Base-by-base conservation (phyloP, 2,888 invertebrate genomes). In the Pherbina coryleti region DNA sequence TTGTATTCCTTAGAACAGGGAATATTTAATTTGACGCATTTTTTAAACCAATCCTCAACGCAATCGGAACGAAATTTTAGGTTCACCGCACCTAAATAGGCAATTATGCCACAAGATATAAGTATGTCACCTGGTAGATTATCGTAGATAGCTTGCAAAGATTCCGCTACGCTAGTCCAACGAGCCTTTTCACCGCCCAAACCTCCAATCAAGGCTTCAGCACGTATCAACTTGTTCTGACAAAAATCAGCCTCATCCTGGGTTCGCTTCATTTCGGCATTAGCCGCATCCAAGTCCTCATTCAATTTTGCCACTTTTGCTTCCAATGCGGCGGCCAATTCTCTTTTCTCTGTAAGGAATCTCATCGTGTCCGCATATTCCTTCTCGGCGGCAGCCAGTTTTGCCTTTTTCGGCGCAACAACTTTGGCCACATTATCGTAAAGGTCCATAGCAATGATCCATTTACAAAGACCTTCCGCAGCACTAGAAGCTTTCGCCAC, bases 401-500 rank as follows among this genome's bases (percentile, higher is more conserved):
- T 95, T 2, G 93, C 94, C 90, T 97, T 96, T 90, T 98, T 98
- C 0, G 98, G 98, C 0, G 94, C 95, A 0, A 97, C 96, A 7
- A 91, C 91, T 82, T 93, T 92, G 84, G 96, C 96, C 0, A 97
- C 96, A 86, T 95, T 94, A 87, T 97, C 97, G 89, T 96, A 98
- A 86, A 96, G 94, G 89, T 95, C 98, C 94, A 98, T 96, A 0
- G 98, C 98, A 83, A 96, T 94, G 44, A 97, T 93, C 97, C 97
- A 97, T 91, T 95, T 94, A 84, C 97, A 97, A 1, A 97, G 90
- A 0, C 97, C 98, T 91, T 98, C 97, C 28, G 98, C 98, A 3
- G 98, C 98, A 81, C 96, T 94, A 0, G 98, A 98, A 0, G 97
- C 97, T 69, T 89, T 90, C 0, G 93, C 89, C 80, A 96, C 95